A percentile compares a stretch with the other conserved stretches of the same genome.
Evolutionary conservation across 2,797 vertebrate genomes (phyloP).

Genomic region (Coilia nasus): DNA sequence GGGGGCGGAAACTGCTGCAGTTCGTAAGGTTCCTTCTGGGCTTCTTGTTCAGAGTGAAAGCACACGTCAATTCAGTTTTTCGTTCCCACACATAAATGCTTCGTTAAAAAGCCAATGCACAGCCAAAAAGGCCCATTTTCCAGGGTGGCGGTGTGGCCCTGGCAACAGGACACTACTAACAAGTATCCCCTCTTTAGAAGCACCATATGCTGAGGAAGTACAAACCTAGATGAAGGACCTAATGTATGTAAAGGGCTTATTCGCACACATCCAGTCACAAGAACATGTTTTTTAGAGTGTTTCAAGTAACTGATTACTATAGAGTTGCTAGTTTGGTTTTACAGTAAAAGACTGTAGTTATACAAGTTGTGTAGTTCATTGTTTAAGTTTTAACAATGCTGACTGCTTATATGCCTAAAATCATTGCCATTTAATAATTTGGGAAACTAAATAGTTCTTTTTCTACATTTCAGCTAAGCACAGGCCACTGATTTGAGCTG

Average conservation of each 20-base stretch:
- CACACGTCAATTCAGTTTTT: constrained; percentile 59
- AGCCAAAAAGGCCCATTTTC: constrained; percentile 17
- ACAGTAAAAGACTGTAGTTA: neutral
- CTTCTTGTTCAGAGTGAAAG: constrained; percentile 50
- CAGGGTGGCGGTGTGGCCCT: neutral
- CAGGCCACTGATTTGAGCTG: neutral
- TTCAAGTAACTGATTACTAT: neutral
- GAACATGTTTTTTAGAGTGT: neutral
- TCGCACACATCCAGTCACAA: neutral
- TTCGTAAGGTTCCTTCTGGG: neutral
- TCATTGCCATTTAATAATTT: neutral
- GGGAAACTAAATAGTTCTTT: neutral
- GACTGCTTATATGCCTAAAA: neutral
- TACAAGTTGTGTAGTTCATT: neutral
- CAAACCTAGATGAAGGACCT: too few species aligned
- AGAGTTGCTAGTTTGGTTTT: neutral
- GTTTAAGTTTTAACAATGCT: neutral
- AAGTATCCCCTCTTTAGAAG: constrained; percentile 11
- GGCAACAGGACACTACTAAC: neutral
- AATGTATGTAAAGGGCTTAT: neutral
- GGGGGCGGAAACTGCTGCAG: neutral
- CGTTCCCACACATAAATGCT: constrained; percentile 49
- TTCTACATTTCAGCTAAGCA: neutral
- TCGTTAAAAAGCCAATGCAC: neutral
- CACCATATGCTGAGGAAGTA: neutral